Evolutionary conservation across 2,113 vertebrate genomes (phyloP), one percentile per base, ranked within the genome.

Genomic region (Hyperoodon ampullatus): DNA sequence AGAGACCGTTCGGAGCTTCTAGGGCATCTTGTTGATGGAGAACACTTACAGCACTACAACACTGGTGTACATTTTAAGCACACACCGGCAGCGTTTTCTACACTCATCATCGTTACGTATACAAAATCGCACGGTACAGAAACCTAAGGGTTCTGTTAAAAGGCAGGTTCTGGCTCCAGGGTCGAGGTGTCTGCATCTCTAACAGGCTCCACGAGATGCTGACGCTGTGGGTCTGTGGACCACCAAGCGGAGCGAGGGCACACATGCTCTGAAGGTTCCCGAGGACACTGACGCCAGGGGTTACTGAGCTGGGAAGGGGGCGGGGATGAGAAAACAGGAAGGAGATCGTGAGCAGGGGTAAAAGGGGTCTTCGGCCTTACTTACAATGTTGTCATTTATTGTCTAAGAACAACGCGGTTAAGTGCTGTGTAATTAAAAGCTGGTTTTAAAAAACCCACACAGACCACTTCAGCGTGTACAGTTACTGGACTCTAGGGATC

Each of bases 201-300:
- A 55, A 91, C 10, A 26, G 19, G 21, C 35, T 28, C 18, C 5
- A 15, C 1, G 0, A 66, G 44, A 61, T 4, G 9, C 15, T 11
- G 58, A 11, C 1, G 33, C 53, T 6, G 50, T 5, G 53, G 5
- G 19, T 8, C 18, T 21, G 6, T 9, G 85, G 63, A 33, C 44
- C 68, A 53, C 13, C 4, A 23, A 26, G 14, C 0, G 10, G 5
- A 70, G 12, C 13, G 1, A 33, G 8, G 33, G 21, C 1, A 2
- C 19, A 24, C 5, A 61, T 1, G n/a, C 47, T 15, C 42, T 4
- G 7, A 58, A 80, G 60, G 26, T 50, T 23, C 70, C 42, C 0
- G 4, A 18, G 23, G 39, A 72, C 15, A 16, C 16, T 4, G 21
- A 33, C 0, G 44, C 21, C 3, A 26, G 61, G 15, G 65, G 28